Conservation (phyloP, 1,140 invertebrate genomes). For the Magallana ariakensis region DNA sequence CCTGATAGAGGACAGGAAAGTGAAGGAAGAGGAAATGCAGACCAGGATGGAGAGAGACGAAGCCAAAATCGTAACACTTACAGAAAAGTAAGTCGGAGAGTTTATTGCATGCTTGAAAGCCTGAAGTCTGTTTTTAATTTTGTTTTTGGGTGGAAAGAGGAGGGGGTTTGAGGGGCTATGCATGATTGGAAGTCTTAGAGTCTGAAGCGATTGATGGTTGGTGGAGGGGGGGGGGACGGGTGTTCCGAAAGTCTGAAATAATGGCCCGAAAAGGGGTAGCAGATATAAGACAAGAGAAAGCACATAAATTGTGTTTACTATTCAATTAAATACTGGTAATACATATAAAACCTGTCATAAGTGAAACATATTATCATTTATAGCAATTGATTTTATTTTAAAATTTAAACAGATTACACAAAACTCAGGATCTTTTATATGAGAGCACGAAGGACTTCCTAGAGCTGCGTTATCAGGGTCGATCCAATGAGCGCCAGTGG, state of each 20-base stretch:
- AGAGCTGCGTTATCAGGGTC: conserved; percentile 75
- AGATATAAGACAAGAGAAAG: too few species aligned
- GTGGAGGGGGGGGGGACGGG: too few species aligned
- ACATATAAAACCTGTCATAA: not conserved
- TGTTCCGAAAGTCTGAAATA: too few species aligned
- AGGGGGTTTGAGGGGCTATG: too few species aligned
- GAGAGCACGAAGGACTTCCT: conserved; percentile 79
- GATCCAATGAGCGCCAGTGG: conserved; percentile 77
- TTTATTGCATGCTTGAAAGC: not conserved
- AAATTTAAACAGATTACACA: conserved; percentile 74
- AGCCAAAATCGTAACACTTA: conserved; percentile 78
- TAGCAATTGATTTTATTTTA: not conserved
- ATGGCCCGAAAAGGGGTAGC: too few species aligned
- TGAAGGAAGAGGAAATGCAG: conserved; percentile 78
- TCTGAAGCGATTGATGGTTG: too few species aligned
- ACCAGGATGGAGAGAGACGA: conserved; percentile 76
- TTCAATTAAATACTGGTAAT: not conserved
- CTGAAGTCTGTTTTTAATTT: too few species aligned
- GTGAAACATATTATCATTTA: not conserved
- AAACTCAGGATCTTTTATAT: conserved; percentile 80
- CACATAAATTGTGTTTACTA: too few species aligned
- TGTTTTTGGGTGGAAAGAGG: too few species aligned
- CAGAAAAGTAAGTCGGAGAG: conserved; percentile 76
- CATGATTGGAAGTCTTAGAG: too few species aligned
- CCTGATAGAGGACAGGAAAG: conserved; percentile 76